phyloP scores from a whole-genome alignment of 2,888 invertebrate genomes.

The Lasioglossum villosulum region DNA sequence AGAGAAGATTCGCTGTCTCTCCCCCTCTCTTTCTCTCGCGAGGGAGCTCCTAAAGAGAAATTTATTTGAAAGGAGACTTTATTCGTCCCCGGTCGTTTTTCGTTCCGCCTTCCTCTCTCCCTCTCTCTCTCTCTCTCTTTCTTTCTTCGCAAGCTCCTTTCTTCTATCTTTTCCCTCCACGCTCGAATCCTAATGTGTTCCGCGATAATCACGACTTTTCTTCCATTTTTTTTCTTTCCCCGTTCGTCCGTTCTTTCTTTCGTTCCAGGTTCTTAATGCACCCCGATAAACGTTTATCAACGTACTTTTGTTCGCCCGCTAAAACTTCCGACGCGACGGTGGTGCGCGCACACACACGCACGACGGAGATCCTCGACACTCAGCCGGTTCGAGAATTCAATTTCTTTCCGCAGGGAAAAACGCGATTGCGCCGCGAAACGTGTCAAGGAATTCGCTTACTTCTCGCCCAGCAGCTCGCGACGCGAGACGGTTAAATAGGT shows the following conservation, averaged over 20 bases:
- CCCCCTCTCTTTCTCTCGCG: background rate
- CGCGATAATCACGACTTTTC: constrained; percentile 24
- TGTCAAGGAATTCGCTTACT: constrained; percentile 22
- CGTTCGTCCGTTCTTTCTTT: background rate
- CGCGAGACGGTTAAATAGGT: constrained; percentile 13
- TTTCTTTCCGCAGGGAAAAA: constrained; percentile 16
- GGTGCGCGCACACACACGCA: background rate
- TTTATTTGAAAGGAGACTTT: constrained; percentile 54
- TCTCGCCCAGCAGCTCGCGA: background rate
- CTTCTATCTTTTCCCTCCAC: background rate
- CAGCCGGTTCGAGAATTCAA: constrained; percentile 20
- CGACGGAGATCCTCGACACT: too few species aligned
- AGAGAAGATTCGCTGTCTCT: constrained; percentile 43
- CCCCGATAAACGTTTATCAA: constrained; percentile 50
- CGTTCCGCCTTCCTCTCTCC: background rate
- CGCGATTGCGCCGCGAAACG: constrained; percentile 23
- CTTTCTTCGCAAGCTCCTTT: background rate
- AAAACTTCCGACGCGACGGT: background rate
- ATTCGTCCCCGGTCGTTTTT: constrained; percentile 23
- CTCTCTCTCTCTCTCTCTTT: background rate
- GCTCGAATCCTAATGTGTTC: constrained; percentile 26
- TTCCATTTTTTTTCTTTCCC: background rate
- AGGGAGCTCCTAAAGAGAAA: constrained; percentile 45
- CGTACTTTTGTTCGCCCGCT: constrained; percentile 8
- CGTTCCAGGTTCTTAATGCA: background rate